phyloP scores from a whole-genome alignment of 2,888 invertebrate genomes.

The Lasioglossum marginatum region DNA sequence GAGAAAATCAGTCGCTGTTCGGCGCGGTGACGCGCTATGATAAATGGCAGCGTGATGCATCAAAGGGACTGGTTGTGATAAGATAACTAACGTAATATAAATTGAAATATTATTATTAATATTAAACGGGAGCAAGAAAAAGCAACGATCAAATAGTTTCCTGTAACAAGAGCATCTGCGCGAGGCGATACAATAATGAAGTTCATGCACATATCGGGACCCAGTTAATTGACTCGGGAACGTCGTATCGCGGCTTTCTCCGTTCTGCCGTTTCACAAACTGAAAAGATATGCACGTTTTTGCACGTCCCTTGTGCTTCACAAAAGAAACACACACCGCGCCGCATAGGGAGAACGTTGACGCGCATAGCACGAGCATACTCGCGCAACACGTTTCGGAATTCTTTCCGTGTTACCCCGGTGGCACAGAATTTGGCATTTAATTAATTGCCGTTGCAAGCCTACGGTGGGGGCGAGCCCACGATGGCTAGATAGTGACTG shows the following conservation, averaged over 20 bases:
- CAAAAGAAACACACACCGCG: neutral
- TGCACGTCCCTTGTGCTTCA: neutral
- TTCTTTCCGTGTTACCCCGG: neutral
- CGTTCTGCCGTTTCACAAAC: neutral
- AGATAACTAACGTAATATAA: neutral
- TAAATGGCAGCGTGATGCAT: conserved; percentile 16
- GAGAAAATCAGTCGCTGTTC: conserved; percentile 12
- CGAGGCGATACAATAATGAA: neutral
- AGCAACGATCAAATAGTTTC: neutral
- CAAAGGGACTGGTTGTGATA: neutral
- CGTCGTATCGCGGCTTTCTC: conserved; percentile 25
- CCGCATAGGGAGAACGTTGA: neutral
- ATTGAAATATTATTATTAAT: neutral
- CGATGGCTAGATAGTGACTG: neutral
- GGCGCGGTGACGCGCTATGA: conserved; percentile 8
- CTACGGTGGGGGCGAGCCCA: neutral
- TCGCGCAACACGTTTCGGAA: neutral
- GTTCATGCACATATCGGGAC: conserved; percentile 7
- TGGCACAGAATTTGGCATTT: neutral
- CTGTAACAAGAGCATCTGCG: neutral
- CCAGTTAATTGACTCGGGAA: conserved; percentile 19
- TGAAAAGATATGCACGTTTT: conserved; percentile 8
- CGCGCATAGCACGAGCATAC: neutral
- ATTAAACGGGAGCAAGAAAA: neutral
- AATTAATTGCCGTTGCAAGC: conserved; percentile 10